Evolutionary conservation across 1,140 invertebrate genomes (phyloP), one percentile per base, ranked within the genome.

Genomic region (Panagrolaimus sp.): DNA sequence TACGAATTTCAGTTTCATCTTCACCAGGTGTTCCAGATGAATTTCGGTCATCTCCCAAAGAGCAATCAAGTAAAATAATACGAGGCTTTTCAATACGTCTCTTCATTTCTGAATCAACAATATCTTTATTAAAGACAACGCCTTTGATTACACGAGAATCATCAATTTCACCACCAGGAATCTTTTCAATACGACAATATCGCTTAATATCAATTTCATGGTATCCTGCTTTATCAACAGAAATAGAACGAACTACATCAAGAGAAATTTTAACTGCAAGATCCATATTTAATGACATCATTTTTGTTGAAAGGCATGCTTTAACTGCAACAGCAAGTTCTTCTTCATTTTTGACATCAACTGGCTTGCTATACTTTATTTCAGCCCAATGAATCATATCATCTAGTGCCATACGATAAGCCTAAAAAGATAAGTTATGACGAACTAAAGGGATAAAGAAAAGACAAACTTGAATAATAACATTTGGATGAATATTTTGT

Each of bases 51-150:
- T 90, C 89, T 83, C 98, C 93, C 67, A 98, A 86, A 5, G 90
- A 88, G 84, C 96, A 98, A 85, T 99, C 96, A 7, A 99, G 85
- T 13, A 99, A 85, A 5, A 98, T 84, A 79, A 98, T 95, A 76
- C 93, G 87, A 5, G 96, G 96, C 83, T 98, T 96, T 84, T 96
- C 90, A 79, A 99, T 96, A 48, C 88, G 88, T 38, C 96, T 88
- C 74, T 88, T 88, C 96, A 98, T 99, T 87, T 96, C 96, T 0
- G 93, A 89, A 86, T 99, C 96, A 0, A 92, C 93, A 0, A 98
- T 92, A 86, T 98, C 96, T 85, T 99, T 99, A 85, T 98, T 99
- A 16, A 99, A 83, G 92, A 99, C 97, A 4, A 98, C 90, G 27
- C 96, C 96, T 73, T 88, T 90, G 3, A 99, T 84, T n/a, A 99